Evolutionary conservation across 1,140 invertebrate species (phyloP), one percentile per base, ranked within the genome.

Genomic region (Leptoteleia sp.): DNA sequence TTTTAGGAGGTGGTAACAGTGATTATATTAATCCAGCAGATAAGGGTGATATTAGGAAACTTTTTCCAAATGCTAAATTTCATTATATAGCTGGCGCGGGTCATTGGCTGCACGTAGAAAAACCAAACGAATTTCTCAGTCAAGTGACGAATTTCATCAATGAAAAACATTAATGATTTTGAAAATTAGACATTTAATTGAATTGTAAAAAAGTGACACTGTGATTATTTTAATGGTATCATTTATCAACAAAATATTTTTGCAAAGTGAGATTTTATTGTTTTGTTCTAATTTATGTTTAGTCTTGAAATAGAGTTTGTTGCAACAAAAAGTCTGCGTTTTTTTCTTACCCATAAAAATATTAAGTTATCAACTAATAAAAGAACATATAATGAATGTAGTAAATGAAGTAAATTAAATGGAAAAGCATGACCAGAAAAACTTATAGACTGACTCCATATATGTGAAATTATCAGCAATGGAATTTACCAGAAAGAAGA

Each of bases 41-140:
- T 87, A 91, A 94, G 73, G 88, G 91, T 1, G 82, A 90, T 38
- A 96, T 97, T 47, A 89, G 91, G 81, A 90, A 92, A 67, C 85
- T 95, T 9, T 99, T 98, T 85, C 95, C 96, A 0, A 89, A 91
- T 4, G 93, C 94, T 0, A 88, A 93, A 70, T 91, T 98, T 57
- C 85, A 91, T 54, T 94, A 93, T 82, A 91, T 99, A 38, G 89
- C 92, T 25, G 93, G 92, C 62, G 95, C 97, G 12, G 95, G 96
- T 4, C 97, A 99, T 87, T 97, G 96, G 95, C 93, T 98, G 5
- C 97, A 99, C 83, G 93, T 95, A 48, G 96, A 99, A 72, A 95
- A 97, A 85, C 96, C 97, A 1, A 82, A 90, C 1, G 92, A 95
- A 81, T 98, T 99, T 87, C 83, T 97, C 6, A 89, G 91, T 71